Base-by-base conservation (phyloP, 2,113 vertebrate genomes). In the Centropus unirufus region DNA sequence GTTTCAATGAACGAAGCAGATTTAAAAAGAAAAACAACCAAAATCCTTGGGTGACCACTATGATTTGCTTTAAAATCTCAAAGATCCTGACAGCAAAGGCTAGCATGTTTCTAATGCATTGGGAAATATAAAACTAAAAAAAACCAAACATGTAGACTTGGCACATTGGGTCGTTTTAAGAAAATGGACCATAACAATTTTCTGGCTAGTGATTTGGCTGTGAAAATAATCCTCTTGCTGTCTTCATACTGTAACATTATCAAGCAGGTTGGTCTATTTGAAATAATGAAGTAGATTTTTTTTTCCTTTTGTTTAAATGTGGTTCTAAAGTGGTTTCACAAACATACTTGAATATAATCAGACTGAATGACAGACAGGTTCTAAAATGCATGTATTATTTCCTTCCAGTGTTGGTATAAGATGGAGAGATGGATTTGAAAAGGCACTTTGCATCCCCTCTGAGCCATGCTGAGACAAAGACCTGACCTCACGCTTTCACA, bases 251-350 rank as follows among this genome's bases (percentile, higher is more conserved):
- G 64, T 26, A 96, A 70, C 46, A 76, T 3, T 96, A 93, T 90
- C 84, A 94, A 69, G 89, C 63, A 95, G 88, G 46, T 32, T 68
- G 64, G 95, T 97, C 86, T 96, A 84, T 95, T 96, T 84, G 93
- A 92, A 30, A 93, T 94, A 95, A 97, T n/a, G 94, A 97, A 97
- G 67, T 34, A 82, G 57, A 42, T 78, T 55, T 82, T 87, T 80
- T 86, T 64, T 76, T 47, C 14, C 46, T 83, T 87, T 90, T 90
- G 66, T 85, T 87, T 82, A 95, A 89, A 75, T 52, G 51, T 81
- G 78, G 36, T 70, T 93, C 83, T 95, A 67, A 90, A 95, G 96
- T 95, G 66, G 67, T 95, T 97, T 97, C 87, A 88, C 86, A 94
- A 96, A 92, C 61, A 78, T 32, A 81, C 52, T 96, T 27, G 58